Evolutionary conservation across 2,113 vertebrate species (phyloP).

Genomic region (Cottus gobio): DNA sequence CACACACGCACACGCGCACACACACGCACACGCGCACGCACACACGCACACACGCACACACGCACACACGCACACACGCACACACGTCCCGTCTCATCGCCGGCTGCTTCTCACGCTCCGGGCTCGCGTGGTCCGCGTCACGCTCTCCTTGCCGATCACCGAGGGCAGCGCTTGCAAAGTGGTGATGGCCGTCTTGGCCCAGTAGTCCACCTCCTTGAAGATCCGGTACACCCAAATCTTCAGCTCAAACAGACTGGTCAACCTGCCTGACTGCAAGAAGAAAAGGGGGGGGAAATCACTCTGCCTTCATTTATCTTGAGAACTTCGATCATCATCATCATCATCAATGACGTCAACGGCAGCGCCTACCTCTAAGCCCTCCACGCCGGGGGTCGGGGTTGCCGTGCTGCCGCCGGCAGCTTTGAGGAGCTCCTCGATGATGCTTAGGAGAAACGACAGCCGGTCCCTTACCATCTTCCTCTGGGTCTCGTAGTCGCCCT

Average conservation of each 20-base stretch:
- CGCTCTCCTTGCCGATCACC: slow-evolving; percentile 18
- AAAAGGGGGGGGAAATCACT: neutral
- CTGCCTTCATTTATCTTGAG: neutral
- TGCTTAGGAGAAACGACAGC: slow-evolving; percentile 63
- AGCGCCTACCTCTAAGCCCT: slow-evolving; percentile 63
- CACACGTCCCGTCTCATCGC: slow-evolving; percentile 46
- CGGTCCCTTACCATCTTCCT: slow-evolving; percentile 72
- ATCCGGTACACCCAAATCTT: slow-evolving; percentile 80
- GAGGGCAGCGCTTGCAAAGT: slow-evolving; percentile 58
- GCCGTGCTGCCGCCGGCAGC: slow-evolving; percentile 37
- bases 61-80: too few relatives aligned
- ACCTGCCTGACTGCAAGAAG: slow-evolving; percentile 46
- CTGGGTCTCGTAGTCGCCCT: slow-evolving; percentile 71
- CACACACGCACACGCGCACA: too few relatives aligned
- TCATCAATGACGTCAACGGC: neutral
- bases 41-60: too few relatives aligned
- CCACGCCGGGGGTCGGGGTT: slow-evolving; percentile 47
- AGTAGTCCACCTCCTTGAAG: slow-evolving; percentile 79
- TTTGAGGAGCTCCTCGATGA: slow-evolving; percentile 71
- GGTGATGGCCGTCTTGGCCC: slow-evolving; percentile 67
- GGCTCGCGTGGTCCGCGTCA: neutral
- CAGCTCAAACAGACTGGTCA: slow-evolving; percentile 62
- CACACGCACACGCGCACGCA: too few relatives aligned
- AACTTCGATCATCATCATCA: neutral
- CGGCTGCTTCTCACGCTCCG: slow-evolving; percentile 49